These are phyloP conservation scores for Ranitomeya variabilis DNA, from an alignment of 2,113 vertebrate genomes.

Conservation along the genomic window DNA sequence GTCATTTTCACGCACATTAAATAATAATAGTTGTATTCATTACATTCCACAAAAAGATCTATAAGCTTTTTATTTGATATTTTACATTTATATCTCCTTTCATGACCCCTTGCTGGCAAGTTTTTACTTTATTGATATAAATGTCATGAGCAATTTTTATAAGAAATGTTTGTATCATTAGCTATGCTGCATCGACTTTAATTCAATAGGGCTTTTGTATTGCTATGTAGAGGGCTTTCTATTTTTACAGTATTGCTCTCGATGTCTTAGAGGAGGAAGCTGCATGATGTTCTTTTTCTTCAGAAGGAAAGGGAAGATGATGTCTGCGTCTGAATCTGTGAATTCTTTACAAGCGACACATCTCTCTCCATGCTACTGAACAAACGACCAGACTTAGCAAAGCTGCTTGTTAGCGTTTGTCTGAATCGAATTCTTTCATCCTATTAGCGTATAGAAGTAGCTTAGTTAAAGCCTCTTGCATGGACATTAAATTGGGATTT, in stretches of 20 bases:
- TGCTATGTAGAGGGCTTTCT: background rate
- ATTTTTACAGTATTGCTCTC: constrained; percentile 12
- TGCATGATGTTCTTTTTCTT: constrained; percentile 14
- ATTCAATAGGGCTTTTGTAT: background rate
- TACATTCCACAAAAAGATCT: background rate
- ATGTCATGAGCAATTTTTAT: constrained; percentile 12
- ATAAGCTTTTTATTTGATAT: background rate
- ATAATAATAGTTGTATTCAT: background rate
- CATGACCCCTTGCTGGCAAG: background rate
- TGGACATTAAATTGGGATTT: constrained; percentile 64
- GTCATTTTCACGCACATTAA: background rate
- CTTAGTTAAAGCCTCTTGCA: constrained; percentile 65
- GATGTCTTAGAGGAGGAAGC: background rate
- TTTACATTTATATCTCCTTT: background rate
- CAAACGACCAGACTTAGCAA: constrained; percentile 53
- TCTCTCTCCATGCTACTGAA: constrained; percentile 56
- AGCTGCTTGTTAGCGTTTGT: constrained; percentile 62
- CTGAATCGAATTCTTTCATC: constrained; percentile 63
- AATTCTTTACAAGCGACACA: constrained; percentile 47
- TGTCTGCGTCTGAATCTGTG: constrained; percentile 55
- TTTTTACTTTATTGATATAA: constrained; percentile 4
- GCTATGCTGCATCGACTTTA: background rate
- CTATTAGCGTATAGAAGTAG: constrained; percentile 65
- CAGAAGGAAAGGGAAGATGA: background rate
- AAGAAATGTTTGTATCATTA: constrained; percentile 11